Evolutionary conservation across 2,113 vertebrate genomes (phyloP), one percentile per base, ranked within the genome.

Genomic region (Tapirus terrestris): DNA sequence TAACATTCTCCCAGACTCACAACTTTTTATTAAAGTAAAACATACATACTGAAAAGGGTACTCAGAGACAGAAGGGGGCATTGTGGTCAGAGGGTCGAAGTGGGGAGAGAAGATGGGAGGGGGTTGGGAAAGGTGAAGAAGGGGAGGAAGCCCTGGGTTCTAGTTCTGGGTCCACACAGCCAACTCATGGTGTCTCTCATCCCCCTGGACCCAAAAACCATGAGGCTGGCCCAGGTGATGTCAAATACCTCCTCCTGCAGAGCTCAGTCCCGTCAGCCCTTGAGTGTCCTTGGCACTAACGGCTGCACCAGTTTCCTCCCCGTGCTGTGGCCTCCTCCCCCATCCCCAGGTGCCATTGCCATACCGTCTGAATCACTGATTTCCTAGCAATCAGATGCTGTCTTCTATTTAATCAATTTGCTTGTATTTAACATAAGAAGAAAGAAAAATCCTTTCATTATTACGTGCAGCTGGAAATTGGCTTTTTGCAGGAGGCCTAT

Each of bases 381-480:
- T 97, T 97, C 56, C 87, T 83, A 53, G 85, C 85, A 96, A 96
- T 96, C 95, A 96, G 68, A 31, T 0, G 1, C 88, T 67, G 11
- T 76, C 73, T 96, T 92, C 61, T 90, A 33, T 73, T 86, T 88
- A 94, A 97, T 97, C 97, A 96, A 33, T 94, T 93, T 25, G 0
- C 91, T 98, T 97, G 65, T 97, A 88, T 79, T 96, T 96, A 96
- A 93, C 67, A 70, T 58, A 86, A 91, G 91, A 95, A 89, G 75
- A 94, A 94, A 95, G 73, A 94, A 68, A 84, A 96, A 61, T n/a
- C 27, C n/a, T 94, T 79, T 89, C 79, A 81, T 90, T 79, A 68
- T 63, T 58, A 20, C 48, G 20, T 92, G 81, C 88, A 95, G 75
- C 88, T 92, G 84, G 84, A 92, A 94, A 89, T 79, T 0, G 0